Percentiles rank a stretch among this genome's conserved stretches.
phyloP scores from a whole-genome alignment of 2,113 vertebrate species.

The Rallus limicola region DNA sequence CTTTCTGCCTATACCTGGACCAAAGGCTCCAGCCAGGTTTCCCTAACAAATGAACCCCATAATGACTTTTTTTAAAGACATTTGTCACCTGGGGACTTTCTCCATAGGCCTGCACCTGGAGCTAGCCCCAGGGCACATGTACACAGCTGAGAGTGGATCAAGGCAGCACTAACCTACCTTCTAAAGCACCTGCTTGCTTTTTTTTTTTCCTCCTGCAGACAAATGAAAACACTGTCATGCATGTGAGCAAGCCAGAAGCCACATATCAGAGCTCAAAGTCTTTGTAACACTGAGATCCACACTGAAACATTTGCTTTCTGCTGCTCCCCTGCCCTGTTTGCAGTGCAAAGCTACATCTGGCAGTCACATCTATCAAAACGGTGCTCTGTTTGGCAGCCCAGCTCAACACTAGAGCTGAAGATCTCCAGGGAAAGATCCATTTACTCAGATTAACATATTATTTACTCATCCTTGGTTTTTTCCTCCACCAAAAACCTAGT shows the following conservation, averaged over 20 bases:
- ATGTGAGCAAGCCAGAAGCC: slow-evolving; percentile 29
- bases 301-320: background rate
- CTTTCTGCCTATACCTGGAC: background rate
- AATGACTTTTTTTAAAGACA: background rate
- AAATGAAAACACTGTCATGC: slow-evolving; percentile 12
- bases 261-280: background rate
- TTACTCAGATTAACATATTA: background rate
- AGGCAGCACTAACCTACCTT: slow-evolving; percentile 5
- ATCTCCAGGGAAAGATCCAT: background rate
- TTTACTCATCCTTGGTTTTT: background rate
- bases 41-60: background rate
- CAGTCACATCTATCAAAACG: background rate
- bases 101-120: background rate
- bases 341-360: background rate
- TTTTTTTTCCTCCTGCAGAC: background rate
- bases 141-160: slow-evolving; percentile 17
- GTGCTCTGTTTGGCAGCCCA: background rate
- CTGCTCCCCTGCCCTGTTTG: background rate
- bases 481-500: background rate
- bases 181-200: background rate
- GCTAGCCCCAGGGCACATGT: background rate
- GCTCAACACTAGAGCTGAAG: background rate
- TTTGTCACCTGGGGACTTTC: background rate
- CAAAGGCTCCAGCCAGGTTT: background rate
- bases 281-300: background rate